Conservation (phyloP, 1,140 invertebrate species). For the Diorhabda elongata region DNA sequence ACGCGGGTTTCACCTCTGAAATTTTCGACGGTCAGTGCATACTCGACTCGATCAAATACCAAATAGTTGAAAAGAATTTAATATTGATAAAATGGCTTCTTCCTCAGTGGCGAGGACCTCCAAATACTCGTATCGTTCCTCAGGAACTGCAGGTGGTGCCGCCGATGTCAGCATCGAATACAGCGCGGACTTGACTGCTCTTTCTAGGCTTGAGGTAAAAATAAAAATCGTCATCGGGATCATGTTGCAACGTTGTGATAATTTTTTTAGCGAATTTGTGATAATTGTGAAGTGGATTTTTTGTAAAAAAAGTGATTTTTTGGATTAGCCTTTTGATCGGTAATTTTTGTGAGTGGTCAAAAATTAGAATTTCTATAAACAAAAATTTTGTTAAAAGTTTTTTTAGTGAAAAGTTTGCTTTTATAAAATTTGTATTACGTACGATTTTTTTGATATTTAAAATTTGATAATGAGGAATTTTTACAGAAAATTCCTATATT, state of each 20-base stretch:
- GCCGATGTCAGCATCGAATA: conserved; percentile 93
- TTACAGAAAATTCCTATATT: too few relatives aligned
- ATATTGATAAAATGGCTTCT: conserved; percentile 43
- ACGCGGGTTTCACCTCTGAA: conserved; percentile 44
- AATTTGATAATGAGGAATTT: too few relatives aligned
- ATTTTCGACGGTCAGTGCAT: conserved; percentile 45
- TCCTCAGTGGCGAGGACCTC: conserved; percentile 77
- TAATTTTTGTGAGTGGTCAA: too few relatives aligned
- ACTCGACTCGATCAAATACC: conserved; percentile 22
- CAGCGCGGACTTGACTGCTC: conserved; percentile 83
- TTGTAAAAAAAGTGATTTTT: conserved; percentile 8
- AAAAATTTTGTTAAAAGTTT: too few relatives aligned
- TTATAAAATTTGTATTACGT: too few relatives aligned
- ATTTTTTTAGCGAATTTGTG: conserved; percentile 10
- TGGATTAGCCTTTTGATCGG: background rate
- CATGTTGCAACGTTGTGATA: conserved; percentile 11
- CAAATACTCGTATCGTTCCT: conserved; percentile 84
- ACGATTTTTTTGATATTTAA: too few relatives aligned
- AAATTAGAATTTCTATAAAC: too few relatives aligned
- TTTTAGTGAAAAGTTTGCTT: too few relatives aligned
- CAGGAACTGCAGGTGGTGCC: conserved; percentile 66
- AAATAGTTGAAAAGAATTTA: conserved; percentile 40
- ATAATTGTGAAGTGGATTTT: conserved; percentile 14
- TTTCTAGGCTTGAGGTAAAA: conserved; percentile 87
- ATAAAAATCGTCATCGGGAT: conserved; percentile 23